phyloP scores from a whole-genome alignment of 2,113 vertebrate genomes.

The Turnix velox region DNA sequence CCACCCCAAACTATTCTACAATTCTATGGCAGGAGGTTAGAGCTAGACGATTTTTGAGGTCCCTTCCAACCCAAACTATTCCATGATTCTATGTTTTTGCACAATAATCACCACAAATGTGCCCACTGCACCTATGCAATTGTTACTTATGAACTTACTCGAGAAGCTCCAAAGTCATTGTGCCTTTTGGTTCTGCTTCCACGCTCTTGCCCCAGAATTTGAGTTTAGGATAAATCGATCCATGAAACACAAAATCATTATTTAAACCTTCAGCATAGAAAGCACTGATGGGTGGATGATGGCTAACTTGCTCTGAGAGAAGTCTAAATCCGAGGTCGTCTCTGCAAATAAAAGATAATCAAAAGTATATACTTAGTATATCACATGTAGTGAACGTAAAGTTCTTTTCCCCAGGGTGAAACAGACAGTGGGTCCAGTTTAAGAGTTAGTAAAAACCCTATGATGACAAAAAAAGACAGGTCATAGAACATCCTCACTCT shows the following conservation, averaged over 20 bases:
- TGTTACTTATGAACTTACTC: constrained; percentile 77
- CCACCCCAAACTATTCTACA: too few species aligned
- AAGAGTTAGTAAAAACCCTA: not conserved
- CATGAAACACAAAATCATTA: constrained; percentile 94
- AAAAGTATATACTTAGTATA: not conserved
- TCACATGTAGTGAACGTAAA: not conserved
- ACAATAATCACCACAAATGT: not conserved
- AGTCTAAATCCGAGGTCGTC: constrained; percentile 96
- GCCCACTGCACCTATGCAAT: not conserved
- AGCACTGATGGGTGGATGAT: constrained; percentile 96
- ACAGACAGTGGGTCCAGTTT: not conserved
- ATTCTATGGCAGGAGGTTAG: too few species aligned
- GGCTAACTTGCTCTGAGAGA: constrained; percentile 96
- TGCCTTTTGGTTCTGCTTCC: constrained; percentile 94
- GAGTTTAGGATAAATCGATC: constrained; percentile 96
- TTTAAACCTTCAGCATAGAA: constrained; percentile 93
- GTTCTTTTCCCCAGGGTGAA: not conserved
- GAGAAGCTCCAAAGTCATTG: constrained; percentile 94
- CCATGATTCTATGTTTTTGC: too few species aligned
- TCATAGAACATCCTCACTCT: not conserved
- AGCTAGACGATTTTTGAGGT: too few species aligned
- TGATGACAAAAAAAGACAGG: not conserved
- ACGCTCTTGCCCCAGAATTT: constrained; percentile 99
- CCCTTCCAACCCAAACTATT: too few species aligned
- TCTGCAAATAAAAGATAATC: constrained; percentile 68